Conservation (phyloP, 37 sponge, comb jelly and placozoan species). For the Cladorhizidae sp. region DNA sequence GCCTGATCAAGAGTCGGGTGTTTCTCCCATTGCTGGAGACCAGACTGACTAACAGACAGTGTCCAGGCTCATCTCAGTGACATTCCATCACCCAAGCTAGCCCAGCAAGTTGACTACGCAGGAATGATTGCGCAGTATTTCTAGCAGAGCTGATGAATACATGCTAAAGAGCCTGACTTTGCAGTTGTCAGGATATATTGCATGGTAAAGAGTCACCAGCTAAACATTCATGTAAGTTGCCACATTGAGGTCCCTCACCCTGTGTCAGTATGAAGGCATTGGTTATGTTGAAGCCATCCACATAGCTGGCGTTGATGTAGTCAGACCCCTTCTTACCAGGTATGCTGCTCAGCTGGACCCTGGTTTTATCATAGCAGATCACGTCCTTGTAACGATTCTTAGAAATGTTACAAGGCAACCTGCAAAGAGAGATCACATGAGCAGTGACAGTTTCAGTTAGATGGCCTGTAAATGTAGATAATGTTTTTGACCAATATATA, state of each 20-base stretch:
- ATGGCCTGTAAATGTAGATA: too few relatives aligned
- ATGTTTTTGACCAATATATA: too few relatives aligned
- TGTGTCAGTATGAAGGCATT: slow-evolving; percentile 85
- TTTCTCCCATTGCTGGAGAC: too few relatives aligned
- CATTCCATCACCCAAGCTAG: too few relatives aligned
- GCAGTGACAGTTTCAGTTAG: too few relatives aligned
- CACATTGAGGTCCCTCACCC: slow-evolving; percentile 66
- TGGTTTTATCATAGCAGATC: slow-evolving; percentile 68
- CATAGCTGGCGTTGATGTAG: slow-evolving; percentile 93
- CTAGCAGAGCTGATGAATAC: too few relatives aligned
- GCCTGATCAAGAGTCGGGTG: too few relatives aligned
- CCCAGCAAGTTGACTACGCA: too few relatives aligned
- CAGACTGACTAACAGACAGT: too few relatives aligned
- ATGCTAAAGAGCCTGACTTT: not conserved
- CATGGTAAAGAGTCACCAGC: not conserved
- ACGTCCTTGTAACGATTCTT: slow-evolving; percentile 92
- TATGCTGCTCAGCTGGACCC: slow-evolving; percentile 60
- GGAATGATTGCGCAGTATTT: too few relatives aligned
- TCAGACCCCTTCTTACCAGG: slow-evolving; percentile 70
- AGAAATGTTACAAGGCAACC: slow-evolving; percentile 60
- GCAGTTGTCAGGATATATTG: not conserved
- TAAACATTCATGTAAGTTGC: too few relatives aligned
- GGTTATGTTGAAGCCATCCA: slow-evolving; percentile 63
- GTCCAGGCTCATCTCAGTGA: too few relatives aligned
- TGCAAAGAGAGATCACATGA: not conserved